A percentile compares a stretch with the other conserved stretches of the same genome.
Conservation (phyloP, 2,888 invertebrate genomes). For the Invenusta paracnida region DNA sequence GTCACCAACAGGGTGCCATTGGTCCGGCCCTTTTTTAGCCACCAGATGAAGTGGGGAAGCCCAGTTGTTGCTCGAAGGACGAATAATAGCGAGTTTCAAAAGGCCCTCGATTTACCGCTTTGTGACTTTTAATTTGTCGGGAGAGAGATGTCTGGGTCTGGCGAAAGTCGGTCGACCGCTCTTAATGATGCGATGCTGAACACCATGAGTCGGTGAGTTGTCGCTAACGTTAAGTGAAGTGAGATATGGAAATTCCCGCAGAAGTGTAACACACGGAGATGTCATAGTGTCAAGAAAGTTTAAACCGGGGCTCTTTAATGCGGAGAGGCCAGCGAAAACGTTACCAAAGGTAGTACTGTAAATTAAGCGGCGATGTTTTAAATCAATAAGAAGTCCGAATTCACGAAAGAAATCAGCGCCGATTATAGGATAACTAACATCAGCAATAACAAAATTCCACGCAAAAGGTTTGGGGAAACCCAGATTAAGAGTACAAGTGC, state of each 20-base stretch:
- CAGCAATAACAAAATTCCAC: neutral
- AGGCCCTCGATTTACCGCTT: neutral
- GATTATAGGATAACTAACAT: neutral
- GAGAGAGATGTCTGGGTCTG: neutral
- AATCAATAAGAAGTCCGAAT: neutral
- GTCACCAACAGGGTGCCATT: slow-evolving; percentile 15
- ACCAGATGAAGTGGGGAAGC: slow-evolving; percentile 56
- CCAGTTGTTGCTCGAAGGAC: slow-evolving; percentile 59
- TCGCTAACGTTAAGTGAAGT: neutral
- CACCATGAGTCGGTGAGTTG: neutral
- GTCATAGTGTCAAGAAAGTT: neutral
- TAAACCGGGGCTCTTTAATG: neutral
- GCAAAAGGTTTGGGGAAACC: neutral
- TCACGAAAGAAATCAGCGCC: neutral
- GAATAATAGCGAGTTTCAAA: slow-evolving; percentile 55
- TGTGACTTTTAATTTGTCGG: neutral
- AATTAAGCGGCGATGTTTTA: neutral
- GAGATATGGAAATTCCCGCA: neutral
- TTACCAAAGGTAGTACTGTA: neutral
- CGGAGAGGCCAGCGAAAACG: neutral
- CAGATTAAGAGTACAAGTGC: neutral
- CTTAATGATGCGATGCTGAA: neutral
- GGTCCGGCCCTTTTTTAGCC: slow-evolving; percentile 39
- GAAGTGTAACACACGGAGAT: neutral
- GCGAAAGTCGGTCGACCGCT: neutral